Conservation (phyloP, 2,113 vertebrate genomes). For the Corythoichthys haematopterus region DNA sequence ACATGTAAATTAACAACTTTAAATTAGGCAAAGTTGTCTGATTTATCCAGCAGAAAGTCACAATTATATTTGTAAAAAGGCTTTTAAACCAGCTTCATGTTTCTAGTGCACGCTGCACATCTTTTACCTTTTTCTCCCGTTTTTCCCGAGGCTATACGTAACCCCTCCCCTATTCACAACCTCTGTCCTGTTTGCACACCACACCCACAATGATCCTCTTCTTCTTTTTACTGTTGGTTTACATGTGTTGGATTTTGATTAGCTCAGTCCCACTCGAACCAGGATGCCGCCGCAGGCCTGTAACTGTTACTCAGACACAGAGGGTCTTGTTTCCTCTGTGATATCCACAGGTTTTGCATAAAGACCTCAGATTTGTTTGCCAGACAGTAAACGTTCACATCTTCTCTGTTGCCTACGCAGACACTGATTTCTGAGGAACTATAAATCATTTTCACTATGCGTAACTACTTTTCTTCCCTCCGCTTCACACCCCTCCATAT, state of each 20-base stretch:
- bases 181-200: slow-evolving; percentile 61
- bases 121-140: slow-evolving; percentile 37
- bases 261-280: slow-evolving; percentile 39
- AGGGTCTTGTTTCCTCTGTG: slow-evolving; percentile 47
- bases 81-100: background rate
- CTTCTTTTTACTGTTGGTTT: slow-evolving; percentile 28
- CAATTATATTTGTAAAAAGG: background rate
- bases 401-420: slow-evolving; percentile 17
- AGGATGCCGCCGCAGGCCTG: slow-evolving; percentile 36
- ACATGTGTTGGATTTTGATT: slow-evolving; percentile 70
- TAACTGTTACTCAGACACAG: slow-evolving; percentile 59
- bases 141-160: slow-evolving; percentile 31
- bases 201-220: slow-evolving; percentile 33
- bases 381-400: slow-evolving; percentile 38
- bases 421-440: slow-evolving; percentile 69
- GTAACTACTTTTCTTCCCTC: no score
- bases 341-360: slow-evolving; percentile 73
- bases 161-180: slow-evolving; percentile 47
- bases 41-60: slow-evolving; percentile 7
- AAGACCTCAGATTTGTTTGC: slow-evolving; percentile 77
- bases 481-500: no score
- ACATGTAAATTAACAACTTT: background rate
- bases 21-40: background rate
- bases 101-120: background rate
- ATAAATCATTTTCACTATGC: background rate